A percentile compares a stretch with the other conserved stretches of the same genome.
Conservation (phyloP, 2,797 vertebrate genomes). For the Synanceia verrucosa region DNA sequence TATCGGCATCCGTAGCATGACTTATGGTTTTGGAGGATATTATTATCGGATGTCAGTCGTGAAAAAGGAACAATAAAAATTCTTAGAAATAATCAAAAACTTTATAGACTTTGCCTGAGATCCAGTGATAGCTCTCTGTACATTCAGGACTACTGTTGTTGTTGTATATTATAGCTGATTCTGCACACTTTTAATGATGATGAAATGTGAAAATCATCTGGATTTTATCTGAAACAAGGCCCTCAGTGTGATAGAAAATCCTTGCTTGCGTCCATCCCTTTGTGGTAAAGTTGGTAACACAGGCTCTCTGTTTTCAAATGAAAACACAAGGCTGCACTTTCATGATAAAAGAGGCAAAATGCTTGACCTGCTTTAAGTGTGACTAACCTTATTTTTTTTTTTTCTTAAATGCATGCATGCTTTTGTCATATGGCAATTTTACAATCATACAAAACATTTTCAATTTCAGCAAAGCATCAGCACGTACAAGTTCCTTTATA, state of each 20-base stretch:
- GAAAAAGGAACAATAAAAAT: no score
- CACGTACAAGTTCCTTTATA: not conserved
- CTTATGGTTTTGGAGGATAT: no score
- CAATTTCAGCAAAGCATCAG: not conserved
- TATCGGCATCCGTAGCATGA: no score
- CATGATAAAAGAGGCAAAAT: not conserved
- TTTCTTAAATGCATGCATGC: not conserved
- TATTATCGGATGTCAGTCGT: no score
- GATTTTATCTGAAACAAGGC: no score
- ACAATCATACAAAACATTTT: not conserved
- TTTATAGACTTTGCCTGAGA: no score
- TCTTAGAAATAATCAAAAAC: no score
- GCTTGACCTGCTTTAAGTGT: slow-evolving; percentile 2
- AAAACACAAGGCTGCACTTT: not conserved
- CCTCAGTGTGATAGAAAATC: no score
- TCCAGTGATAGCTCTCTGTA: no score
- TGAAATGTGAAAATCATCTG: not conserved
- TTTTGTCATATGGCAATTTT: slow-evolving; percentile 5
- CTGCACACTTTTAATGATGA: not conserved
- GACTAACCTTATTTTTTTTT: not conserved
- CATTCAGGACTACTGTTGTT: no score
- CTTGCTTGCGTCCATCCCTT: no score
- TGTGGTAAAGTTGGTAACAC: not conserved
- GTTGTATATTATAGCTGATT: no score
- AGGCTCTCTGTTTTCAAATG: not conserved